Percentiles rank a stretch among this genome's conserved stretches.
These are phyloP conservation scores for Drosophila virilis DNA, from an alignment of 1,140 invertebrate species.

Conservation along the genomic window DNA sequence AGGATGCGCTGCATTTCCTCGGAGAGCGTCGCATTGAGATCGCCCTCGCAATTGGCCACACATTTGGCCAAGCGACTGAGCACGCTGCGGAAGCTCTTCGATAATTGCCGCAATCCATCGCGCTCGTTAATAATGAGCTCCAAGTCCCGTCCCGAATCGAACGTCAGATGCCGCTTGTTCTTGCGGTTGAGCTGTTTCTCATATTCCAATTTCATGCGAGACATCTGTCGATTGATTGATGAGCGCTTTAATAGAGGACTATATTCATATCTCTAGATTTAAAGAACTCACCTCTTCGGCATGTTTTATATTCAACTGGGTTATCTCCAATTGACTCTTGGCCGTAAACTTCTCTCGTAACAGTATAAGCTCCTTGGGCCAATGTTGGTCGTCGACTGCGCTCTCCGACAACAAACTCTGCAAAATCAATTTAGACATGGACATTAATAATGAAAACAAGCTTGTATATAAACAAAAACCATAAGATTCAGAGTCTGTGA, in stretches of 20 bases:
- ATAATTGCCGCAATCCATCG: conserved; percentile 80
- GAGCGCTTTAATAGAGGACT: not conserved
- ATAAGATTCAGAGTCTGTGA: conserved; percentile 12
- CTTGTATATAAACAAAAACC: conserved; percentile 38
- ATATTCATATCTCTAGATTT: not conserved
- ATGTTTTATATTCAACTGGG: conserved; percentile 86
- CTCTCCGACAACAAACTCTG: conserved; percentile 88
- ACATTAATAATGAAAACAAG: conserved; percentile 20
- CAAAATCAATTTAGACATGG: conserved; percentile 33
- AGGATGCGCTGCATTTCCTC: conserved; percentile 86
- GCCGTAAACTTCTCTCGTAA: conserved; percentile 88
- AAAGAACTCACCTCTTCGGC: conserved; percentile 84
- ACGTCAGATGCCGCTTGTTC: conserved; percentile 85
- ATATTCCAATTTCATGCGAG: conserved; percentile 83
- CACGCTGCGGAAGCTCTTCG: conserved; percentile 82
- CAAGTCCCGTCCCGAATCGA: conserved; percentile 86
- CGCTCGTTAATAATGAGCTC: conserved; percentile 86
- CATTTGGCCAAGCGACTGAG: conserved; percentile 89
- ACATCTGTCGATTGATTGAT: conserved; percentile 82
- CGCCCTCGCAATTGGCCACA: conserved; percentile 90
- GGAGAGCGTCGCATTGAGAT: conserved; percentile 90
- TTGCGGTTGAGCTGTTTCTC: conserved; percentile 84
- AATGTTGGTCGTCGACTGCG: conserved; percentile 87
- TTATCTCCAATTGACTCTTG: conserved; percentile 86
- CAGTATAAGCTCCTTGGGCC: conserved; percentile 89